These are phyloP conservation scores for Drosophila oshimai DNA, from an alignment of 1,140 invertebrate genomes.

Conservation along the genomic window DNA sequence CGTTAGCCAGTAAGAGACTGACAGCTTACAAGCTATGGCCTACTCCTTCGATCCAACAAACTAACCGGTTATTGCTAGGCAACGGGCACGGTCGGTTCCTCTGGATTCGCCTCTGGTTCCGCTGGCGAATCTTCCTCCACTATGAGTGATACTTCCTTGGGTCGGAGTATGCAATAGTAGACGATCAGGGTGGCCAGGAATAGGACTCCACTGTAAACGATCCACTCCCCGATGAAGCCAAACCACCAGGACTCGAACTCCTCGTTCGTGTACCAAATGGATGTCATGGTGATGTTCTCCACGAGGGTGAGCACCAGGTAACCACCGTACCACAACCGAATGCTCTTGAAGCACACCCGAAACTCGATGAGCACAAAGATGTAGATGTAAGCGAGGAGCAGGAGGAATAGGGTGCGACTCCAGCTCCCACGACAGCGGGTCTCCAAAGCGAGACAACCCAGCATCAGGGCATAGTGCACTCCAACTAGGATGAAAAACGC, in stretches of 20 bases:
- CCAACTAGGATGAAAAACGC: slow-evolving; percentile 85
- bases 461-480: slow-evolving; percentile 85
- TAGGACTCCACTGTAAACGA: slow-evolving; percentile 83
- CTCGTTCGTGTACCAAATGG: slow-evolving; percentile 86
- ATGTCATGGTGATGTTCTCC: slow-evolving; percentile 87
- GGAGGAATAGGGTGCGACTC: slow-evolving; percentile 84
- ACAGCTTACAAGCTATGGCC: slow-evolving; percentile 11
- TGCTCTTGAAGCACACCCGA: slow-evolving; percentile 88
- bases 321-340: slow-evolving; percentile 86
- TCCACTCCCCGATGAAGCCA: slow-evolving; percentile 84
- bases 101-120: neutral
- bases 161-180: slow-evolving; percentile 84
- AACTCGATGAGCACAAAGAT: slow-evolving; percentile 89
- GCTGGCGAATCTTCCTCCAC: slow-evolving; percentile 50
- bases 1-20: slow-evolving; percentile 14
- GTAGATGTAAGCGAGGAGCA: slow-evolving; percentile 88
- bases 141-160: slow-evolving; percentile 83
- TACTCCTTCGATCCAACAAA: slow-evolving; percentile 33
- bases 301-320: slow-evolving; percentile 86
- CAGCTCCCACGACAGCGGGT: slow-evolving; percentile 84
- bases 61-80: slow-evolving; percentile 19
- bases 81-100: slow-evolving; percentile 34
- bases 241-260: slow-evolving; percentile 86
- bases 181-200: slow-evolving; percentile 84
- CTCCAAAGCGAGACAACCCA: slow-evolving; percentile 85